A percentile compares a stretch with the other conserved stretches of the same genome.
These are phyloP conservation scores for Hemiscyllium ocellatum DNA, from an alignment of 2,113 vertebrate genomes.

Conservation along the genomic window DNA sequence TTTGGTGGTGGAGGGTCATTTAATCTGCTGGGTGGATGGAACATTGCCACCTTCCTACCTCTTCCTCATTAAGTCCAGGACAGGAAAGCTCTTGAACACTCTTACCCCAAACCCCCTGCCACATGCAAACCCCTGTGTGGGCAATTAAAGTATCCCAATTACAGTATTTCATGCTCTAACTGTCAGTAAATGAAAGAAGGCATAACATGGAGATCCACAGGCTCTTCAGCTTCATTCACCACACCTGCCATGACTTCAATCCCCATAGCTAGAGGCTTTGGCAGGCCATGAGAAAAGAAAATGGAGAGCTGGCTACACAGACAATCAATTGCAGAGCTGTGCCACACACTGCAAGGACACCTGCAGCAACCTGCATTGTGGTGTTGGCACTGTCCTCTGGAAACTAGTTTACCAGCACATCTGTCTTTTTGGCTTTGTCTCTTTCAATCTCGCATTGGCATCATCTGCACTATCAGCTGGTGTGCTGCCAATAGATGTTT, in stretches of 20 bases:
- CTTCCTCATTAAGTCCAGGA: no score
- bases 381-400: background rate
- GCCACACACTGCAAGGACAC: background rate
- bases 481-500: background rate
- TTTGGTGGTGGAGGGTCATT: no score
- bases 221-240: background rate
- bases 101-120: no score
- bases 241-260: background rate
- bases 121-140: no score
- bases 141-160: background rate
- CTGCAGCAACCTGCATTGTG: background rate
- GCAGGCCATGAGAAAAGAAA: no score
- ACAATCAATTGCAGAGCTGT: background rate
- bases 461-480: background rate
- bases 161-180: background rate
- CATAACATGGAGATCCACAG: background rate
- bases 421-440: background rate
- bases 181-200: background rate
- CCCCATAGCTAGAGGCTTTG: background rate
- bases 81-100: no score
- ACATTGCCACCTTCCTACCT: no score
- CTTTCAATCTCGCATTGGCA: background rate
- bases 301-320: background rate
- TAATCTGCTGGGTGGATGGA: no score
- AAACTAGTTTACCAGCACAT: background rate